Evolutionary conservation across 2,113 vertebrate species (phyloP).

Genomic region (Sakesphorus luctuosus): DNA sequence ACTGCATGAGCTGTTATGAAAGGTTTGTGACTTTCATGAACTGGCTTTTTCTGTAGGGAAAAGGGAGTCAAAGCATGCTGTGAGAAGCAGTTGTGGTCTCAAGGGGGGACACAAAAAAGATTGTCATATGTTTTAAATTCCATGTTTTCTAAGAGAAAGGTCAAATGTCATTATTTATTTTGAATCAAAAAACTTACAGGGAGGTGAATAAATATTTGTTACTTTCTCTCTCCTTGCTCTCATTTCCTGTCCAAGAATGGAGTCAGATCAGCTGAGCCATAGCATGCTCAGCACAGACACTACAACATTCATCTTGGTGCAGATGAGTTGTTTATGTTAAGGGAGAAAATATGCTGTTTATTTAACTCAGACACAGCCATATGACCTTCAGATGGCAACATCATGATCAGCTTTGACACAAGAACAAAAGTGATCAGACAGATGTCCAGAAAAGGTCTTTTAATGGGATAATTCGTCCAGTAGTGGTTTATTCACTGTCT

Average conservation of each 20-base stretch:
- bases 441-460: not conserved
- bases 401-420: not conserved
- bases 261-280: conserved; percentile 16
- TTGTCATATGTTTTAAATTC: not conserved
- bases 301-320: conserved; percentile 18
- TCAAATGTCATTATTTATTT: conserved; percentile 28
- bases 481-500: not conserved
- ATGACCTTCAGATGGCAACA: conserved; percentile 51
- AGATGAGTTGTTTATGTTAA: conserved; percentile 5
- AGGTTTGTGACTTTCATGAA: not conserved
- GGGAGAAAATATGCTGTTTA: conserved; percentile 27
- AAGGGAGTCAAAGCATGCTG: not conserved
- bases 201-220: conserved; percentile 35
- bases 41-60: not conserved
- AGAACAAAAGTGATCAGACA: not conserved
- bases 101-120: not conserved
- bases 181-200: not conserved
- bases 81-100: not conserved
- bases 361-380: conserved; percentile 26
- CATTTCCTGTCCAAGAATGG: conserved; percentile 42
- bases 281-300: not conserved
- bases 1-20: not conserved
- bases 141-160: conserved; percentile 12
- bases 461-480: not conserved
- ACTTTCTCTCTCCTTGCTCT: conserved; percentile 13